Conservation (phyloP, 23 tunicate species). For the Botrylloides violaceus region DNA sequence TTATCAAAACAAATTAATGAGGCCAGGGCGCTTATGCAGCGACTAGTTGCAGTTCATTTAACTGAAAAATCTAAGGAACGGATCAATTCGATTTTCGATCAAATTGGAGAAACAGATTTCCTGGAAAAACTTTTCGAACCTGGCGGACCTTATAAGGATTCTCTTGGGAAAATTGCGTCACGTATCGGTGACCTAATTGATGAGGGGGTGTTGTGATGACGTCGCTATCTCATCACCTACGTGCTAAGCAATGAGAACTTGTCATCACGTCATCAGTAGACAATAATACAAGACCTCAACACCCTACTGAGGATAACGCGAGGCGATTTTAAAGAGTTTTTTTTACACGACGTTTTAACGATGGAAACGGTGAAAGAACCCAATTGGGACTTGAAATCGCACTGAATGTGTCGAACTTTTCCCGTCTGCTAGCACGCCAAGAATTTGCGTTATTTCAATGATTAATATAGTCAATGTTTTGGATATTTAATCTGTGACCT, state of each 20-base stretch:
- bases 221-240: background rate
- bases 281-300: no score
- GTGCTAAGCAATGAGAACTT: background rate
- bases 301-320: no score
- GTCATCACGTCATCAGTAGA: background rate
- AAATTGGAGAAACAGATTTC: conserved; percentile 77
- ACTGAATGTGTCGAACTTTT: no score
- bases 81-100: conserved; percentile 66
- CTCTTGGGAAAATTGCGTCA: conserved; percentile 33
- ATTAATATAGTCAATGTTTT: no score
- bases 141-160: conserved; percentile 32
- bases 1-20: conserved; percentile 77
- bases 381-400: no score
- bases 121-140: conserved; percentile 69
- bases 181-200: conserved; percentile 56
- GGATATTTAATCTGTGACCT: no score
- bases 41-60: conserved; percentile 54
- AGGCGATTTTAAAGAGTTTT: no score
- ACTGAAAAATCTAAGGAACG: conserved; percentile 55
- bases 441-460: no score
- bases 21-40: conserved; percentile 51
- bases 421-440: no score
- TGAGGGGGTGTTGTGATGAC: conserved; percentile 38
- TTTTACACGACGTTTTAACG: no score
- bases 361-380: no score